A percentile compares a stretch with the other conserved stretches of the same genome.
These are phyloP conservation scores for Craseonycteris thonglongyai DNA, from an alignment of 2,113 vertebrate genomes.

Conservation along the genomic window DNA sequence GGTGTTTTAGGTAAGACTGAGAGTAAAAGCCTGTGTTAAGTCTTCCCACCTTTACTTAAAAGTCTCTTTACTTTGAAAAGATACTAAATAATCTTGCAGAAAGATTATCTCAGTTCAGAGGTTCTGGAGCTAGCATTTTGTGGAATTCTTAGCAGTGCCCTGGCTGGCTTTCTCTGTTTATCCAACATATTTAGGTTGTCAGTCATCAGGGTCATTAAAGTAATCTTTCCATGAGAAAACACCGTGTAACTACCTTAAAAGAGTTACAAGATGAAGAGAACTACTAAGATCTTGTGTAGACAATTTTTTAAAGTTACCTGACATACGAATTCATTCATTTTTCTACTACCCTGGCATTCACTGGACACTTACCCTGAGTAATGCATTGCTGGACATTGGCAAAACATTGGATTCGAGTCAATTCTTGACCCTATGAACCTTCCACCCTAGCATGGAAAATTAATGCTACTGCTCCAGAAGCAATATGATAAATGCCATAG, in stretches of 20 bases:
- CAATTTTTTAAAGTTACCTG: neutral
- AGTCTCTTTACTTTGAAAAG: neutral
- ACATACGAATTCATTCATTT: neutral
- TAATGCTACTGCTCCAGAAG: neutral
- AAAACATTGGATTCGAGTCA: neutral
- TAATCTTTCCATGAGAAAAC: neutral
- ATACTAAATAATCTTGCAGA: neutral
- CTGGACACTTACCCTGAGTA: neutral
- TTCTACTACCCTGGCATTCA: neutral
- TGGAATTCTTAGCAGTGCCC: neutral
- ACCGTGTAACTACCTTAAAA: neutral
- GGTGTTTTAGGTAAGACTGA: neutral
- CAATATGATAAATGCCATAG: neutral
- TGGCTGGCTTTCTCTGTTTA: neutral
- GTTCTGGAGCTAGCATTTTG: neutral
- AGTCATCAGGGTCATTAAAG: neutral
- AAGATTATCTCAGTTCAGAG: neutral
- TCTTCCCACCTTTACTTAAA: neutral
- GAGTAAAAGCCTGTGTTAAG: neutral
- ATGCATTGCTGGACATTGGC: neutral
- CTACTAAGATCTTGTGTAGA: neutral
- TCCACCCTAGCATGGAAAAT: neutral
- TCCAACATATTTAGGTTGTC: neutral
- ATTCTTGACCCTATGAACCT: neutral
- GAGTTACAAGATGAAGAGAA: neutral